Evolutionary conservation across 2,113 vertebrate species (phyloP).

Genomic region (Gavia stellata): DNA sequence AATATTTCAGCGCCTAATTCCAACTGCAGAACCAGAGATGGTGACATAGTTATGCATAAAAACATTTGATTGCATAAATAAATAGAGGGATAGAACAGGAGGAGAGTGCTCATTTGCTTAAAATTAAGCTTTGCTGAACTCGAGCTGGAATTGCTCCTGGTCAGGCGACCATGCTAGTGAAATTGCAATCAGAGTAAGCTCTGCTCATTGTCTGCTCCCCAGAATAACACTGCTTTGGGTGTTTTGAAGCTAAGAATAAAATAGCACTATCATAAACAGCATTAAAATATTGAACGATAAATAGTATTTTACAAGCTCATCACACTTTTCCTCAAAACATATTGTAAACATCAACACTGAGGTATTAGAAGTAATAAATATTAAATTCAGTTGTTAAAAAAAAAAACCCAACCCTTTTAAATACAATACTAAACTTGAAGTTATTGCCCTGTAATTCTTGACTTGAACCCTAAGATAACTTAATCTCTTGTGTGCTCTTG

Average conservation of each 20-base stretch:
- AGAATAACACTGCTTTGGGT: not conserved
- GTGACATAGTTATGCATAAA: not conserved
- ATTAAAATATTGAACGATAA: conserved; percentile 12
- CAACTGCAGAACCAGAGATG: not conserved
- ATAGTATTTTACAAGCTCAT: conserved; percentile 15
- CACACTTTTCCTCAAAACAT: not conserved
- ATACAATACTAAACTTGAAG: not conserved
- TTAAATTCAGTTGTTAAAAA: not conserved
- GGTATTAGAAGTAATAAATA: conserved; percentile 66
- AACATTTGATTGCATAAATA: not conserved
- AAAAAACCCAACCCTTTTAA: not conserved
- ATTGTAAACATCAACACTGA: conserved; percentile 42
- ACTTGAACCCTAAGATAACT: not conserved
- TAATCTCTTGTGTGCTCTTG: not conserved
- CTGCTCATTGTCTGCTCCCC: not conserved
- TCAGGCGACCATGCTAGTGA: not conserved
- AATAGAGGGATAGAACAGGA: not conserved
- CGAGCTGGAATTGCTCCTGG: not conserved
- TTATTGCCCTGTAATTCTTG: not conserved
- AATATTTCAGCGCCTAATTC: not conserved
- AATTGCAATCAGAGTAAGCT: not conserved
- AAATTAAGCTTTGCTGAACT: not conserved
- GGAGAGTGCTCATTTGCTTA: not conserved
- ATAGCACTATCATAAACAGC: not conserved
- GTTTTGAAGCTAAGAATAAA: not conserved